Evolutionary conservation across 2,888 invertebrate species (phyloP), one percentile per base, ranked within the genome.

Genomic region (Gortyna flavago): DNA sequence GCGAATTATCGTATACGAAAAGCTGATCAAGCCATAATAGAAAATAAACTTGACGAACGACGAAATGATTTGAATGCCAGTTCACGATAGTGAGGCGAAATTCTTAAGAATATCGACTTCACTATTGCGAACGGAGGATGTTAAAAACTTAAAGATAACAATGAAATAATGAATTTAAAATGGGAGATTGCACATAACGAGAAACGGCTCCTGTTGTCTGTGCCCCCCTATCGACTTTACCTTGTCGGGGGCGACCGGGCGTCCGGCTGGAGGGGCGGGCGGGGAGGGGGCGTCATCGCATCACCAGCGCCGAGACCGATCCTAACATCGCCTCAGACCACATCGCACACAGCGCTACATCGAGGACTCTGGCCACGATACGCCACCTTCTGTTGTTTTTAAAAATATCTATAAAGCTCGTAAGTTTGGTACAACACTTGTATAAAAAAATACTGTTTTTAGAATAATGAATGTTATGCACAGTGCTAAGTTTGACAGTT

Each of bases 361-460:
- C 95, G 95, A 94, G 94, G 95, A 94, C 95, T 93, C 95, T 92
- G 94, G 95, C 93, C 95, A 95, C 95, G 94, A 92, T 93, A 93
- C 95, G 95, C 94, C 96, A 95, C 95, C 96, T 96, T 96, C 96
- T 96, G 96, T 96, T 95, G 94, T 96, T 96, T 95, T 96, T 96
- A 96, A 96, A 96, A 95, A 95, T 90, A 94, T 93, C 94, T 95
- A 95, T 95, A 95, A 95, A 96, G 93, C 95, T 96, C 94, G 94
- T 89, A 93, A 88, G 88, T 88, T 88, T 88, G 85, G 75, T 86
- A 89, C 82, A 87, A 87, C 86, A 89, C 81, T 88, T 87, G 84
- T 87, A 88, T 83, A 88, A 83, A 88, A 81, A 83, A 83, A 88
- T 79, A 87, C 77, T 88, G 80, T 76, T 79, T 87, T 87, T 82